These are phyloP conservation scores for Anolis sagrei DNA, from an alignment of 2,113 vertebrate species.

Conservation along the genomic window DNA sequence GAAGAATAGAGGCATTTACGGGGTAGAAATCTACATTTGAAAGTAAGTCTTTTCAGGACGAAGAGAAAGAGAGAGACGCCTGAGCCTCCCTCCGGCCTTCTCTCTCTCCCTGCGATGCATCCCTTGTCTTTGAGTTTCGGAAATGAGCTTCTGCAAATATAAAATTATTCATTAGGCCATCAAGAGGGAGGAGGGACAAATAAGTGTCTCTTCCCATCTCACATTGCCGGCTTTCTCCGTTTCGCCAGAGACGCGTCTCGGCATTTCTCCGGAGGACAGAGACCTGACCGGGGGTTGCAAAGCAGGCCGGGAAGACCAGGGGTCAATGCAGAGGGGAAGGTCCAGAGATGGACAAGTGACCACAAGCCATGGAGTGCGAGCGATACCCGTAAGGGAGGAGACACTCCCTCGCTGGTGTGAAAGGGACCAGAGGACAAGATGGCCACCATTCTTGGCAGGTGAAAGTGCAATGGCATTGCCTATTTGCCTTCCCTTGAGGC, in stretches of 20 bases:
- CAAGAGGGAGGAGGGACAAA: slow-evolving; percentile 83
- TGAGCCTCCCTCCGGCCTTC: slow-evolving; percentile 76
- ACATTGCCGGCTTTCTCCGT: slow-evolving; percentile 68
- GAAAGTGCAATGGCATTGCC: too few species aligned
- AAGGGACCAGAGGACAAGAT: too few species aligned
- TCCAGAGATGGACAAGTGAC: too few species aligned
- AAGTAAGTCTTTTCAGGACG: slow-evolving; percentile 84
- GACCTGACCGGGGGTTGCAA: slow-evolving; percentile 27
- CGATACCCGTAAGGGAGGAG: too few species aligned
- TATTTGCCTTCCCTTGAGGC: too few species aligned
- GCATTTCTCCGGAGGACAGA: slow-evolving; percentile 49
- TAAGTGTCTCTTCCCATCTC: slow-evolving; percentile 81
- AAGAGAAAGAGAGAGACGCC: slow-evolving; percentile 74
- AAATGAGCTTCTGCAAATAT: slow-evolving; percentile 85
- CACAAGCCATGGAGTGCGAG: too few species aligned
- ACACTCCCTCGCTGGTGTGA: too few species aligned
- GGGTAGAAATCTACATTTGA: slow-evolving; percentile 86
- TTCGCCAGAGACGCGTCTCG: slow-evolving; percentile 57
- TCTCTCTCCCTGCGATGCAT: slow-evolving; percentile 79
- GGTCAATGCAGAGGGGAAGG: neutral
- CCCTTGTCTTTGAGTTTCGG: slow-evolving; percentile 85
- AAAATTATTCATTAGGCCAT: slow-evolving; percentile 86
- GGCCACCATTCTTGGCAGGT: too few species aligned
- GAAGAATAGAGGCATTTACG: slow-evolving; percentile 86
- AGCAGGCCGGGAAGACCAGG: slow-evolving; percentile 40